Evolutionary conservation across 2,113 vertebrate genomes (phyloP).

Genomic region (Caloenas nicobarica): DNA sequence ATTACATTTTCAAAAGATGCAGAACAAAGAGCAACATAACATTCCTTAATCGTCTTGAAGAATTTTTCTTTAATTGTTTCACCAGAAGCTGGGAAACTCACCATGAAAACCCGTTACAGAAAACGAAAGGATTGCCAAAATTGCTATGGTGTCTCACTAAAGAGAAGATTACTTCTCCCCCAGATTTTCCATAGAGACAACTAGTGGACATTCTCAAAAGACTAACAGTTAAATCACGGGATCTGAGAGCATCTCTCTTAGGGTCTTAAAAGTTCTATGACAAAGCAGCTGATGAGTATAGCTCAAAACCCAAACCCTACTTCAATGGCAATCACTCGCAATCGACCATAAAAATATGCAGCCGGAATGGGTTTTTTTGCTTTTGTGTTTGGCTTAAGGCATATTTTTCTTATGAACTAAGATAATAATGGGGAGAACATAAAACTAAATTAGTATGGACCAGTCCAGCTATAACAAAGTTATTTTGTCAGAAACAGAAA

Average conservation of each 20-base stretch:
- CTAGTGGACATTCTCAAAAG: not conserved
- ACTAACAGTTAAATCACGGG: not conserved
- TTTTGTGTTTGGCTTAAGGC: slow-evolving; percentile 50
- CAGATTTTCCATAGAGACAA: not conserved
- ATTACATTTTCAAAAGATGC: not conserved
- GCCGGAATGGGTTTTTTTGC: not conserved
- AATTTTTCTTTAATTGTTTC: not conserved
- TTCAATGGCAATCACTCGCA: not conserved
- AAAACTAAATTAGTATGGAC: slow-evolving; percentile 57
- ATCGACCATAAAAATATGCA: slow-evolving; percentile 16
- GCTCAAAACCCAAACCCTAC: not conserved
- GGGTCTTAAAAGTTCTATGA: not conserved
- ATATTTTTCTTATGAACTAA: slow-evolving; percentile 69
- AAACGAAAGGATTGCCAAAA: not conserved
- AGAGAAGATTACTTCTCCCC: not conserved
- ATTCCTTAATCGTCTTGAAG: not conserved
- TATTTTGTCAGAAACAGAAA: slow-evolving; percentile 59
- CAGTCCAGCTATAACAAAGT: slow-evolving; percentile 65
- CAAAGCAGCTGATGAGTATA: not conserved
- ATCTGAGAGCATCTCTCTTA: not conserved
- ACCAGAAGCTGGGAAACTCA: not conserved
- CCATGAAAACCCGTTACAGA: not conserved
- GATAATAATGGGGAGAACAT: slow-evolving; percentile 20
- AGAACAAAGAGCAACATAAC: not conserved
- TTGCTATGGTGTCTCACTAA: not conserved